Base-by-base conservation (phyloP, 2,113 vertebrate species). In the Triplophysa tibetana region DNA sequence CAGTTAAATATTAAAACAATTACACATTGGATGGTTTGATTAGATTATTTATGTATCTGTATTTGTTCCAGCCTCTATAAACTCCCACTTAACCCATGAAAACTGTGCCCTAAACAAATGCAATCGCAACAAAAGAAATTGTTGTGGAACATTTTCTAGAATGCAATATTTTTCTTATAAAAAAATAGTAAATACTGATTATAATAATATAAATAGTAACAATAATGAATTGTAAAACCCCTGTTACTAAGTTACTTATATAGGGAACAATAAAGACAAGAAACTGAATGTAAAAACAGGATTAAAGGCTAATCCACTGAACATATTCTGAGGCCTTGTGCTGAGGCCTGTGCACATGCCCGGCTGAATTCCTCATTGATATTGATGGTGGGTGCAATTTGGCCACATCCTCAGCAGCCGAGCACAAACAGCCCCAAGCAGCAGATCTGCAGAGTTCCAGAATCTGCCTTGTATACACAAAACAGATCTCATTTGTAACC, bases 341-440 rank as follows among this genome's bases (percentile, higher is more conserved):
- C 41, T 24, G 0, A 54, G 17, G 13, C 14, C n/a, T 43, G 17
- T 21, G 56, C 62, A 29, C 16, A 17, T 43, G 29, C 6, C 62
- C 77, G 60, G 72, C 81, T 48, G 82, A 60, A 62, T 61, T 41
- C 56, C 62, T 41, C 48, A 43, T 63, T 52, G 54, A 73, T 84
- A 66, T 52, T 77, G 80, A 84, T 68, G 78, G 74, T 65, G 48
- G 19, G 29, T 29, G 67, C 64, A 29, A 79, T 78, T 52, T 81
- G 73, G 72, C 56, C 48, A 75, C 64, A 76, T 77, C 60, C 16
- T 33, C 66, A 66, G 77, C 75, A 60, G 62, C 67, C 50, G 29
- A 58, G 58, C 21, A 67, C 29, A 77, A 78, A 45, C 41, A 64
- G 41, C 62, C 72, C 58, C 29, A 61, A 56, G 50, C 72, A 75